A percentile compares a stretch with the other conserved stretches of the same genome.
phyloP scores from a whole-genome alignment of 1,140 invertebrate species.

The Drosophila micromelanica region DNA sequence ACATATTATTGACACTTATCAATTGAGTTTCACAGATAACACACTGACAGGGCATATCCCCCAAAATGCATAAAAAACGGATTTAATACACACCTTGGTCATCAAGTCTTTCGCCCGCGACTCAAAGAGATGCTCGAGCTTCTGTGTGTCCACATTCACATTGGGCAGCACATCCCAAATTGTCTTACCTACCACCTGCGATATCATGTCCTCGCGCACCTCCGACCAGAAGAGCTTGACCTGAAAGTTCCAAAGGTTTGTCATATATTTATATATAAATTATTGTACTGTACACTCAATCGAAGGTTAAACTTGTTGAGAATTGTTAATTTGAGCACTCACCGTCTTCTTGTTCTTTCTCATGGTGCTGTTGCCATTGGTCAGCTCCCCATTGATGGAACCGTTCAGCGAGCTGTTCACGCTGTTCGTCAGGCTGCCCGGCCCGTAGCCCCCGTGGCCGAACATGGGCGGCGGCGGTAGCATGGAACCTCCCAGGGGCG shows the following conservation, averaged over 20 bases:
- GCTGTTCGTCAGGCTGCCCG: slow-evolving; percentile 73
- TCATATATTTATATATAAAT: no score
- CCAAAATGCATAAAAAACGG: background rate
- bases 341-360: slow-evolving; percentile 98
- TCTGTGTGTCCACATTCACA: slow-evolving; percentile 95
- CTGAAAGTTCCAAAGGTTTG: slow-evolving; percentile 22
- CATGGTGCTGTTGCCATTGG: slow-evolving; percentile 84
- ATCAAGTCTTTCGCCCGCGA: slow-evolving; percentile 97
- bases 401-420: slow-evolving; percentile 82
- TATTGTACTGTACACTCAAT: background rate
- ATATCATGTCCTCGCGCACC: slow-evolving; percentile 92
- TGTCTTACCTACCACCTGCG: slow-evolving; percentile 89
- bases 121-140: slow-evolving; percentile 98
- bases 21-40: slow-evolving; percentile 34
- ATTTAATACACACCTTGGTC: slow-evolving; percentile 89
- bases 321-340: background rate
- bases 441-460: slow-evolving; percentile 67
- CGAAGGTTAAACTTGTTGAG: no score
- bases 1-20: slow-evolving; percentile 59
- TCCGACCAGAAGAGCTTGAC: slow-evolving; percentile 99
- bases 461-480: slow-evolving; percentile 85
- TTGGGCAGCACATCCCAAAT: slow-evolving; percentile 97
- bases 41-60: slow-evolving; percentile 8
- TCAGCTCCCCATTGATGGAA: slow-evolving; percentile 79
- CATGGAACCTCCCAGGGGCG: slow-evolving; percentile 80